phyloP scores from a whole-genome alignment of 2,888 invertebrate species.

The Pachliopta kotzebuea region DNA sequence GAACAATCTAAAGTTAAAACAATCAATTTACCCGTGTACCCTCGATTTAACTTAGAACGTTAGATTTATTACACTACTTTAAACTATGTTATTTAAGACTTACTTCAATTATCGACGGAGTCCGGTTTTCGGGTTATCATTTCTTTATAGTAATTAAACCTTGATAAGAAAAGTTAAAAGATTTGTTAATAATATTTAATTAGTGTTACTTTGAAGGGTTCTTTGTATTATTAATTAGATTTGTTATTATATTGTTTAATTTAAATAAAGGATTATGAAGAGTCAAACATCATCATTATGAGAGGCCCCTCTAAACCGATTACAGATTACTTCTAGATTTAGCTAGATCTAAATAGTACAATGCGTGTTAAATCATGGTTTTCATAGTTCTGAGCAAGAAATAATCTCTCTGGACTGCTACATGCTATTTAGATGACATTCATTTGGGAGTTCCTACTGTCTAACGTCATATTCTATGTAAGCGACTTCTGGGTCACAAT shows the following conservation, averaged over 20 bases:
- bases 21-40: conserved; percentile 18
- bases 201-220: not conserved
- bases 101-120: conserved; percentile 16
- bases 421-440: not conserved
- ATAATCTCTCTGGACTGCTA: not conserved
- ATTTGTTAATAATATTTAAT: not conserved
- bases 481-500: not conserved
- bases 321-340: too few relatives aligned
- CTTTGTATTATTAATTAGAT: too few relatives aligned
- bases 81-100: conserved; percentile 14
- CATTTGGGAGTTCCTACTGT: not conserved
- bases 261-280: too few relatives aligned
- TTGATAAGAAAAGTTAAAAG: not conserved
- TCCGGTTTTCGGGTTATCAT: not conserved
- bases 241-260: too few relatives aligned
- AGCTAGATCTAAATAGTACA: too few relatives aligned
- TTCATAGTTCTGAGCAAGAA: not conserved
- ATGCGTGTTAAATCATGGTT: too few relatives aligned
- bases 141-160: not conserved
- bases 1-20: conserved; percentile 19
- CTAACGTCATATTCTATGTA: not conserved
- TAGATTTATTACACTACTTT: conserved; percentile 21
- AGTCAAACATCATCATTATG: too few relatives aligned
- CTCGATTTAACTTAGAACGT: conserved; percentile 18
- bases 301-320: too few relatives aligned